phyloP scores from a whole-genome alignment of 2,888 invertebrate species.

The Rhorus exstirpatorius region DNA sequence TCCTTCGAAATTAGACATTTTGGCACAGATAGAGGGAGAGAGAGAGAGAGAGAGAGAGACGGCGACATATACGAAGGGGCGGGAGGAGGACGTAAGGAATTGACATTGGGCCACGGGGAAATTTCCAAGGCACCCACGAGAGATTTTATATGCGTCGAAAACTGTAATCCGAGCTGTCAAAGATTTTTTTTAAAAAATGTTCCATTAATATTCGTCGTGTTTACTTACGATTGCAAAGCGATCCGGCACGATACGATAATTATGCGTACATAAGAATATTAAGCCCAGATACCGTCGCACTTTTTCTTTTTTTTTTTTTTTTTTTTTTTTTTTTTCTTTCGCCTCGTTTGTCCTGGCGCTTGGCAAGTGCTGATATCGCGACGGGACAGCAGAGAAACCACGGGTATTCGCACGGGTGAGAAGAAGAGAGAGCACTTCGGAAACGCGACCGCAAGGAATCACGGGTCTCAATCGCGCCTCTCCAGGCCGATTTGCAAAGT shows the following conservation, averaged over 20 bases:
- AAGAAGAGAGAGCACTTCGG: slow-evolving; percentile 24
- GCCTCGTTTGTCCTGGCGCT: slow-evolving; percentile 57
- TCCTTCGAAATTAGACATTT: slow-evolving; percentile 76
- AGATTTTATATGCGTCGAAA: slow-evolving; percentile 18
- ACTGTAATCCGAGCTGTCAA: neutral
- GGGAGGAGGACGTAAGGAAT: slow-evolving; percentile 23
- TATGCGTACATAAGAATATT: slow-evolving; percentile 79
- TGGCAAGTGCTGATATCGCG: slow-evolving; percentile 59
- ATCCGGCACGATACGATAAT: slow-evolving; percentile 75
- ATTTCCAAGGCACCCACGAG: slow-evolving; percentile 10
- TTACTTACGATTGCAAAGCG: slow-evolving; percentile 81
- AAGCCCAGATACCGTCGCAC: slow-evolving; percentile 73
- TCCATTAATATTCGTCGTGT: slow-evolving; percentile 4
- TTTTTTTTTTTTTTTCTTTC: too few relatives aligned
- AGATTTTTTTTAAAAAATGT: neutral
- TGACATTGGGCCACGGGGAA: slow-evolving; percentile 55
- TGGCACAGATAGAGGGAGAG: slow-evolving; percentile 70
- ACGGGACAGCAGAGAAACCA: slow-evolving; percentile 71
- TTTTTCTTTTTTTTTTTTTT: too few relatives aligned
- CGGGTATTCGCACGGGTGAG: slow-evolving; percentile 70
- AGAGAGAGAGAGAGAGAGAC: too few relatives aligned
- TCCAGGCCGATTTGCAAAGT: slow-evolving; percentile 71
- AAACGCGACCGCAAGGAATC: slow-evolving; percentile 77
- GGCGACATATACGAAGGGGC: neutral
- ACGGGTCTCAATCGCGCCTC: slow-evolving; percentile 74